Base-by-base conservation (phyloP, 2,888 invertebrate species). In the Cheilosia scutellata region DNA sequence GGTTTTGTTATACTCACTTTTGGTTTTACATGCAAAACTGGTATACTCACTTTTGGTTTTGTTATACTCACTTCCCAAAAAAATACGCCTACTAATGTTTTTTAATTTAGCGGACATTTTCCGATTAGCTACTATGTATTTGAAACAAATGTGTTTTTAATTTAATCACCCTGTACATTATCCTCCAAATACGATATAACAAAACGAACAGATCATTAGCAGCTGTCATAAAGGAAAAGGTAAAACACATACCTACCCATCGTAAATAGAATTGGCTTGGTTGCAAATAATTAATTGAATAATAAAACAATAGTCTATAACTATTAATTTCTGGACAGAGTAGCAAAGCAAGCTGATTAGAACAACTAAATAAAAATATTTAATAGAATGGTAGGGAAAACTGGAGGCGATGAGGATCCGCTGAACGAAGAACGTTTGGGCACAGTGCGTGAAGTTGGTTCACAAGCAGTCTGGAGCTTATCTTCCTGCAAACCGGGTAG, bases 401-500 rank as follows among this genome's bases (percentile, higher is more conserved):
- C 76, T 31, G 88, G 88, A 11, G 88, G 87, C 1, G 90, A 91
- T 11, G 92, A 92, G 60, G 93, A 93, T 88, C 92, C 92, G 3
- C 58, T 91, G 4, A 89, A 89, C n/a, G 92, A 91, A 65, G 93
- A 93, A 77, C 89, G 92, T 2, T 84, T 90, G 0, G 93, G 93
- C 1, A 94, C 93, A 87, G 94, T 96, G 0, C 93, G 96, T 11
- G 98, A 98, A 94, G 97, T 98, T 29, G 97, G 98, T 27, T 95
- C 95, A 89, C 96, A 97, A 92, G 98, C 99, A 1, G 98, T 99
- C 89, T 99, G 99, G 99, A 98, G 98, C 90, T 93, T 99, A 72
- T 99, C 99, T 0, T 99, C 99, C 3, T 99, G 99, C 91, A 99
- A 99, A 94, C 98, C 98, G 91, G 98, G 98, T 97, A 91, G 25